Evolutionary conservation across 2,888 invertebrate species (phyloP).

Genomic region (Branchinecta sandiegonensis): DNA sequence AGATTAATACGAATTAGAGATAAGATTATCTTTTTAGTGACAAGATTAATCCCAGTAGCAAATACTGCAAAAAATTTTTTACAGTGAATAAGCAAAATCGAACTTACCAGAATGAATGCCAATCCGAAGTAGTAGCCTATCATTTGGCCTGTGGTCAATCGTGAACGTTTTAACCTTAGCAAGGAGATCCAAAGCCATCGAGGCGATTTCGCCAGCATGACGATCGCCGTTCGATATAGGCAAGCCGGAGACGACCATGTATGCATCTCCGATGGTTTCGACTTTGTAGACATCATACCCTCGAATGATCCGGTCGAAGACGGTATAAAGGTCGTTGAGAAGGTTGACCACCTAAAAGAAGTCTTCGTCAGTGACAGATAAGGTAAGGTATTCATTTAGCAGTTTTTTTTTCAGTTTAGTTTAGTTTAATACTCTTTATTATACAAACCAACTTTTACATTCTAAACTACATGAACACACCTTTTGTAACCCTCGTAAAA

Average conservation of each 20-base stretch:
- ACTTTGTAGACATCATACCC: slow-evolving; percentile 98
- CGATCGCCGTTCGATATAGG: slow-evolving; percentile 68
- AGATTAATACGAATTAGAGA: too few relatives aligned
- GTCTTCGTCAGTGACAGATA: background rate
- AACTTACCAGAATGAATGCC: slow-evolving; percentile 69
- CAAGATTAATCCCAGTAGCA: too few relatives aligned
- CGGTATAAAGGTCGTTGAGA: slow-evolving; percentile 91
- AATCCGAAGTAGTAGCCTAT: slow-evolving; percentile 74
- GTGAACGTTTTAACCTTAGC: slow-evolving; percentile 70
- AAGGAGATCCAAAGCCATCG: slow-evolving; percentile 75
- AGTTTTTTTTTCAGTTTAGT: too few relatives aligned
- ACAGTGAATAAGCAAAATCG: background rate
- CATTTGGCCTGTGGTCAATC: slow-evolving; percentile 75
- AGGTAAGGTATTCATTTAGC: too few relatives aligned
- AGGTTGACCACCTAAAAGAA: slow-evolving; percentile 69
- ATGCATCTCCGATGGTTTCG: slow-evolving; percentile 78
- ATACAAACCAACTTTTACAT: too few relatives aligned
- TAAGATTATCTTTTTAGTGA: too few relatives aligned
- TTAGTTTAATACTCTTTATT: too few relatives aligned
- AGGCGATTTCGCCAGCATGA: slow-evolving; percentile 83
- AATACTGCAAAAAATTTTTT: too few relatives aligned
- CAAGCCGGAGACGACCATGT: slow-evolving; percentile 68
- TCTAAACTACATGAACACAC: too few relatives aligned
- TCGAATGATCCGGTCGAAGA: slow-evolving; percentile 89
- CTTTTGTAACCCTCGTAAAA: too few relatives aligned